Conservation (phyloP, 2,888 invertebrate species). For the Pristionchus exspectatus region DNA sequence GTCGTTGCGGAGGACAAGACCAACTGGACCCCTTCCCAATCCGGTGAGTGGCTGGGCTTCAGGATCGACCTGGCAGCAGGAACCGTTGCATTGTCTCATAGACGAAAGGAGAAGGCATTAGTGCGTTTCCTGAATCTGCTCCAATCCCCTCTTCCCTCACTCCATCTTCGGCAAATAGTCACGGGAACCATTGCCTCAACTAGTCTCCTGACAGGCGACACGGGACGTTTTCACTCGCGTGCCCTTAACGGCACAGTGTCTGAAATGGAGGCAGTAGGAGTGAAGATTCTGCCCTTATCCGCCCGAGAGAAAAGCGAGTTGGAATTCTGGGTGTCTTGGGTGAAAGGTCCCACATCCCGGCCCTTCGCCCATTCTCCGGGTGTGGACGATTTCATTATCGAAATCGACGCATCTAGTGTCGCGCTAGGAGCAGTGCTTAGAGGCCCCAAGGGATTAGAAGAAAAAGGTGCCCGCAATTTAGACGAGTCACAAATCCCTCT, state of each 20-base stretch:
- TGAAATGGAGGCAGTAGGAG: not conserved
- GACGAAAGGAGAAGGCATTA: not conserved
- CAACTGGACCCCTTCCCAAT: not conserved
- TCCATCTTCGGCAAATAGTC: not conserved
- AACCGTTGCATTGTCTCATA: not conserved
- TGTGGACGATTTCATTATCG: not conserved
- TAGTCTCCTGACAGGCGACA: not conserved
- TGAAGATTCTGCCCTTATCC: not conserved
- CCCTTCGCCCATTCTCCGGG: not conserved
- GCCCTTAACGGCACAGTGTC: not conserved
- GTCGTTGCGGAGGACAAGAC: not conserved
- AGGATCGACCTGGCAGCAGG: not conserved
- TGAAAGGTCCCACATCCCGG: not conserved
- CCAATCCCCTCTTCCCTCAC: not conserved
- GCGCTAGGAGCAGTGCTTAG: not conserved
- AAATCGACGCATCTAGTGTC: not conserved
- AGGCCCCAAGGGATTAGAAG: not conserved
- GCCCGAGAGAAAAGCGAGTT: conserved; percentile 6
- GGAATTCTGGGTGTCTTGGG: not conserved
- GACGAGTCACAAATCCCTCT: not conserved
- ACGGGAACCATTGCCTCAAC: not conserved
- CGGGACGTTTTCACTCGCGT: not conserved
- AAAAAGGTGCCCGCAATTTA: not conserved
- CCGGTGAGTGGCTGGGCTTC: conserved; percentile 14
- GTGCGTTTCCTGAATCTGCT: not conserved